A percentile compares a stretch with the other conserved stretches of the same genome.
phyloP scores from a whole-genome alignment of 2,113 vertebrate species.

The Serinus canaria region DNA sequence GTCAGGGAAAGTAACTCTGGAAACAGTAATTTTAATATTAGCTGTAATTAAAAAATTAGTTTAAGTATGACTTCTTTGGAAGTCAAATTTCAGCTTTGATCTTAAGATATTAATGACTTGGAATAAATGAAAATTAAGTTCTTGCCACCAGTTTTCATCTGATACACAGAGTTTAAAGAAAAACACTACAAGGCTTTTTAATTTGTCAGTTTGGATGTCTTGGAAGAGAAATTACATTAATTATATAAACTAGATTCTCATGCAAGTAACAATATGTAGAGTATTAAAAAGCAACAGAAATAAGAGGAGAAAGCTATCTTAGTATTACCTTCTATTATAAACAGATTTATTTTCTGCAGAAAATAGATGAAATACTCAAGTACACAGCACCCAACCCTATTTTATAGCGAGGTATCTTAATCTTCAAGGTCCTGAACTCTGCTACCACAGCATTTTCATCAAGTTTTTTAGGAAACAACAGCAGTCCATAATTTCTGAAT shows the following conservation, averaged over 20 bases:
- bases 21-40: neutral
- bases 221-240: neutral
- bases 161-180: neutral
- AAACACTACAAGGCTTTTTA: neutral
- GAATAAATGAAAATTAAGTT: conserved; percentile 31
- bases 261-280: neutral
- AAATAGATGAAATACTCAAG: neutral
- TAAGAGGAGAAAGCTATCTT: neutral
- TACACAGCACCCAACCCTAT: neutral
- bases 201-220: neutral
- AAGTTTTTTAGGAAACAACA: neutral
- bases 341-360: neutral
- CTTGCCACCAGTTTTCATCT: conserved; percentile 1
- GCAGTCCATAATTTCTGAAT: neutral
- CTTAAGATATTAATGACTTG: neutral
- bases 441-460: neutral
- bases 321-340: neutral
- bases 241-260: neutral
- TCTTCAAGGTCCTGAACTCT: neutral
- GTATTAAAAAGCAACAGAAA: neutral
- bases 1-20: neutral
- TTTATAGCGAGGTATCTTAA: neutral
- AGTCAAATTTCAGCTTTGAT: conserved; percentile 40
- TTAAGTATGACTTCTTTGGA: neutral
- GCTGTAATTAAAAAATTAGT: neutral